Evolutionary conservation across 1,140 invertebrate species (phyloP).

Genomic region (Sarcophaga peregrina): DNA sequence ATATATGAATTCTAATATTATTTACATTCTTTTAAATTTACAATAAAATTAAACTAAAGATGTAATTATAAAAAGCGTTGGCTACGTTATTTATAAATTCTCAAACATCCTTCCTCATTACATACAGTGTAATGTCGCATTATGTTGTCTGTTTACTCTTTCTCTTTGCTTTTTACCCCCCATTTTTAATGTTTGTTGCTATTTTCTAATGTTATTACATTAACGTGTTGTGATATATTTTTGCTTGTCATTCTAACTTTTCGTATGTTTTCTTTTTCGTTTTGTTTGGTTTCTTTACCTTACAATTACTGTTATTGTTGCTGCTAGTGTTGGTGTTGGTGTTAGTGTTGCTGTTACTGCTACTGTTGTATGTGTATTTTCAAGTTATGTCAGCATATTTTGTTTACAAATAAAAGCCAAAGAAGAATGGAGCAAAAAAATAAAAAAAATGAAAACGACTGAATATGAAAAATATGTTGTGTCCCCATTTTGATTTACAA

Average conservation of each 20-base stretch:
- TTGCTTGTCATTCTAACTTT: not conserved
- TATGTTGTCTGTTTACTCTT: not conserved
- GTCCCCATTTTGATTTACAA: not conserved
- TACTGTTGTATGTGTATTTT: slow-evolving; percentile 1
- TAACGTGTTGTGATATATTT: no score
- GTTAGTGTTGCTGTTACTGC: no score
- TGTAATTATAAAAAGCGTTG: no score
- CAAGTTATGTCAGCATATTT: slow-evolving; percentile 37
- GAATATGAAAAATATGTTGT: slow-evolving; percentile 21
- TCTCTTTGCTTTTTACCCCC: not conserved
- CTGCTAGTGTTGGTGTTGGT: no score
- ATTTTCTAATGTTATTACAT: slow-evolving; percentile 9
- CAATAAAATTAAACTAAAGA: no score
- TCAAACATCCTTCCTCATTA: not conserved
- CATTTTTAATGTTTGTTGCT: slow-evolving; percentile 12
- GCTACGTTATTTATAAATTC: no score
- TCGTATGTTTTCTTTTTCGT: not conserved
- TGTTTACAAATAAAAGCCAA: slow-evolving; percentile 32
- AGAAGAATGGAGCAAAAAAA: not conserved
- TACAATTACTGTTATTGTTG: not conserved
- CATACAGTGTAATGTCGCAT: no score
- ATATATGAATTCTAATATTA: no score
- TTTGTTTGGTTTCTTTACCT: no score
- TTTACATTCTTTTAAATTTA: no score
- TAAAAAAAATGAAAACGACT: no score